These are phyloP conservation scores for Allygus modestus DNA, from an alignment of 2,888 invertebrate genomes.

Conservation along the genomic window DNA sequence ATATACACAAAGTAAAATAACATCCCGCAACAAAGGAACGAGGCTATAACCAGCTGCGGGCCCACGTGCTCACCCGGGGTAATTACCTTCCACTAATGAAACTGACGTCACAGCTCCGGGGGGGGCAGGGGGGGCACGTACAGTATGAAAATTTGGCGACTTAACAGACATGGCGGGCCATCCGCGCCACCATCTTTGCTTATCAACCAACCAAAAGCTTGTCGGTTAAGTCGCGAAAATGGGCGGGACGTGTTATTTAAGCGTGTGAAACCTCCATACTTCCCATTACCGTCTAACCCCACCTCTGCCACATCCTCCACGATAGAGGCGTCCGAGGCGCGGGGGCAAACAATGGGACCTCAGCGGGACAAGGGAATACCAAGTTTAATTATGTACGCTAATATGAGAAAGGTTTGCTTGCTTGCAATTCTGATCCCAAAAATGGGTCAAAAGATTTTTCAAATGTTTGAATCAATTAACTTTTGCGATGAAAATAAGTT, in stretches of 20 bases:
- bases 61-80: neutral
- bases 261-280: constrained; percentile 39
- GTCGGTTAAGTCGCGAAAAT: constrained; percentile 44
- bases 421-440: too few relatives aligned
- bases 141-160: constrained; percentile 58
- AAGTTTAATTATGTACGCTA: too few relatives aligned
- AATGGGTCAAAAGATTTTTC: too few relatives aligned
- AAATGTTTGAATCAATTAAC: too few relatives aligned
- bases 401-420: too few relatives aligned
- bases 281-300: constrained; percentile 10
- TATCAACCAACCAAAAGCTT: constrained; percentile 52
- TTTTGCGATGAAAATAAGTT: too few relatives aligned
- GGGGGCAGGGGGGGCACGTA: constrained; percentile 50
- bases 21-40: too few relatives aligned
- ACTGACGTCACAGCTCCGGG: neutral
- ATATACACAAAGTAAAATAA: too few relatives aligned
- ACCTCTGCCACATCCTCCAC: neutral
- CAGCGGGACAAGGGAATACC: too few relatives aligned
- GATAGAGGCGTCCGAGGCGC: too few relatives aligned
- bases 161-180: neutral
- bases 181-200: constrained; percentile 39
- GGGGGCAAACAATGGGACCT: neutral
- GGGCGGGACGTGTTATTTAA: constrained; percentile 47
- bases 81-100: constrained; percentile 38
- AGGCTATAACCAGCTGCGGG: neutral